phyloP scores from a whole-genome alignment of 2,888 invertebrate genomes.

The Leucophenga maculata region DNA sequence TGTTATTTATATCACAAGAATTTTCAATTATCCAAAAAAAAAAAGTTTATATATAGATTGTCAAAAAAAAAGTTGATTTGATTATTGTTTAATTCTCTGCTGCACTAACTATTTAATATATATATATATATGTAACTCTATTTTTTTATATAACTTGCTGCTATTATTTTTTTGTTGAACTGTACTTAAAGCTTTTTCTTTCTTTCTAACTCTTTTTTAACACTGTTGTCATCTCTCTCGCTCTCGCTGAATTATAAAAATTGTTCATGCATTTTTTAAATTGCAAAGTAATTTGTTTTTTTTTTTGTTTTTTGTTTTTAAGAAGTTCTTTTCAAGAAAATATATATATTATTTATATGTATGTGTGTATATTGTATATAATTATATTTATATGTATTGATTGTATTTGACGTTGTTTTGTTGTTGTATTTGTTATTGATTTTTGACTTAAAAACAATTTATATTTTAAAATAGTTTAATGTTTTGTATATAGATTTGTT shows the following conservation, averaged over 20 bases:
- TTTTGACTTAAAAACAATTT: background rate
- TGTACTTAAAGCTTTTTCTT: slow-evolving; percentile 17
- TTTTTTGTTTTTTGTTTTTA: slow-evolving; percentile 38
- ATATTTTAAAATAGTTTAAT: slow-evolving; percentile 1
- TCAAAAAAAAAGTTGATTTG: slow-evolving; percentile 43
- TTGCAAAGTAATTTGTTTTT: slow-evolving; percentile 7
- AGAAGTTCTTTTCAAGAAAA: slow-evolving; percentile 34
- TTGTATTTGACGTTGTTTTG: slow-evolving; percentile 13
- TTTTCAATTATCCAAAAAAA: slow-evolving; percentile 58
- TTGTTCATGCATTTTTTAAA: too few species aligned
- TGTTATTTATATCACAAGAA: slow-evolving; percentile 62
- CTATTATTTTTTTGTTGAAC: slow-evolving; percentile 15
- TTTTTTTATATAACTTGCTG: background rate
- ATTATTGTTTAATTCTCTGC: slow-evolving; percentile 28
- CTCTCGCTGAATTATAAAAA: too few species aligned
- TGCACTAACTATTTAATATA: background rate
- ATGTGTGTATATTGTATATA: background rate
- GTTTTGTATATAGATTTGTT: slow-evolving; percentile 8
- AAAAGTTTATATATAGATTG: slow-evolving; percentile 33
- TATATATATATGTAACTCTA: slow-evolving; percentile 40
- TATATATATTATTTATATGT: background rate
- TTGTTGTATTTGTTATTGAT: background rate
- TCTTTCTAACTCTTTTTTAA: background rate
- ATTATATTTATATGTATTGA: background rate
- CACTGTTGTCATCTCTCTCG: background rate